phyloP scores from a whole-genome alignment of 2,113 vertebrate genomes.

The Zapornia atra region DNA sequence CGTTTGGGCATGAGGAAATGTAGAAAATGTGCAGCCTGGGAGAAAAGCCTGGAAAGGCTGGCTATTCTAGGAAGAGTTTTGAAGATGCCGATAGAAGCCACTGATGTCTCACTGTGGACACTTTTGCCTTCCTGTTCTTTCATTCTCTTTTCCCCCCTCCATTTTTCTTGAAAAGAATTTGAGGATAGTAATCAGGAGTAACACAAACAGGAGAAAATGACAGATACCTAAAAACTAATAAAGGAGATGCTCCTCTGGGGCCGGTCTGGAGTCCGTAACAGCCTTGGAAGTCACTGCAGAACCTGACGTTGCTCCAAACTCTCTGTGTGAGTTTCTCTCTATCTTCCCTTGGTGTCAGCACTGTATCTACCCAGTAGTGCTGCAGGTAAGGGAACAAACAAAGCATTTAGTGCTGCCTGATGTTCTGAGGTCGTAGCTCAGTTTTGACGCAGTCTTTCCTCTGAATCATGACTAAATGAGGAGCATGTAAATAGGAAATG shows the following conservation, averaged over 20 bases:
- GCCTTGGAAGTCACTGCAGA: not conserved
- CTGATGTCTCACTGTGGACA: not conserved
- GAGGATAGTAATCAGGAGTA: not conserved
- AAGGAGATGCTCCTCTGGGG: not conserved
- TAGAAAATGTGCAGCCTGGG: not conserved
- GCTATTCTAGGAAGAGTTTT: constrained; percentile 11
- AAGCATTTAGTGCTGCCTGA: not conserved
- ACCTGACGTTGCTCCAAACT: not conserved
- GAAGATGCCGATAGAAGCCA: not conserved
- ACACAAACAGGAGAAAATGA: not conserved
- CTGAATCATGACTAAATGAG: not conserved
- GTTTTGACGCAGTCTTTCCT: not conserved
- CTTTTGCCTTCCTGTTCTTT: not conserved
- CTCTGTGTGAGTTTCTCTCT: not conserved
- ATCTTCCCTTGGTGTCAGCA: not conserved
- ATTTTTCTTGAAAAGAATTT: not conserved
- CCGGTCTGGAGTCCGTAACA: not conserved
- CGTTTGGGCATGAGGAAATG: not conserved
- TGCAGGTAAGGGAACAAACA: not conserved
- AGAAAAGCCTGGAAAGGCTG: not conserved
- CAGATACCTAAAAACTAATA: not conserved
- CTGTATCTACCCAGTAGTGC: not conserved
- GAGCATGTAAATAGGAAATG: not conserved
- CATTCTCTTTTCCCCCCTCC: not conserved
- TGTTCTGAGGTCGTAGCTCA: not conserved